Conservation (phyloP, 2,113 vertebrate species). For the Stigmatopora nigra region DNA sequence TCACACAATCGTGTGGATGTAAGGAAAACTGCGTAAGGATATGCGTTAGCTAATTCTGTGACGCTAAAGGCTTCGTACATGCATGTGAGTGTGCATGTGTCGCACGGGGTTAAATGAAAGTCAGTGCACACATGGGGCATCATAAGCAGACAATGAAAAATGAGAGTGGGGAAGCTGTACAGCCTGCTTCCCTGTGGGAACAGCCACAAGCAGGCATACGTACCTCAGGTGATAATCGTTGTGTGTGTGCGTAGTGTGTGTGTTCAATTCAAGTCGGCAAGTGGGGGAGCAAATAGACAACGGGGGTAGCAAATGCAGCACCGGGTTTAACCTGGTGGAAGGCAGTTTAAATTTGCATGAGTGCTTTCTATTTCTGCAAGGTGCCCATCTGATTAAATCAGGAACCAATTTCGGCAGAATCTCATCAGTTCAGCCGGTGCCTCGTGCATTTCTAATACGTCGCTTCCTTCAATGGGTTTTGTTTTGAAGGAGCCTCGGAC, state of each 20-base stretch:
- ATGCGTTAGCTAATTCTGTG: background rate
- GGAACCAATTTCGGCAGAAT: conserved; percentile 40
- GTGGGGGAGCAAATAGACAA: conserved; percentile 22
- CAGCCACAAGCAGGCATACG: conserved; percentile 52
- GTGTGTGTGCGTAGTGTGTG: conserved; percentile 29
- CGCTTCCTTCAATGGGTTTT: conserved; percentile 13
- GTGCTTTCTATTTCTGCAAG: conserved; percentile 32
- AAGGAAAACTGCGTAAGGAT: background rate
- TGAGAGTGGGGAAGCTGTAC: conserved; percentile 58
- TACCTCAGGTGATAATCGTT: conserved; percentile 62
- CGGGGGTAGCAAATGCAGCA: conserved; percentile 18
- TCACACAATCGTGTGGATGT: background rate
- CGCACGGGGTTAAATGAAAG: conserved; percentile 70
- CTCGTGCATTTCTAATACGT: conserved; percentile 15
- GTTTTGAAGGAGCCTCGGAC: conserved; percentile 22
- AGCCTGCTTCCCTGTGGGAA: conserved; percentile 59
- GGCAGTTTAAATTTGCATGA: conserved; percentile 14
- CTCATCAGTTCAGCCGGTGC: conserved; percentile 33
- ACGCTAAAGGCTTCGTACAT: conserved; percentile 21
- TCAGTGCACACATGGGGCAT: conserved; percentile 66
- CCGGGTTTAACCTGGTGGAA: conserved; percentile 9
- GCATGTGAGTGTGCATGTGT: conserved; percentile 39
- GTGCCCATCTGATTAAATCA: conserved; percentile 39
- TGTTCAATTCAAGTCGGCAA: conserved; percentile 17
- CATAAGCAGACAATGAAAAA: conserved; percentile 74